A percentile compares a stretch with the other conserved stretches of the same genome.
Conservation (phyloP, 2,113 vertebrate species). For the Amia ocellicauda region DNA sequence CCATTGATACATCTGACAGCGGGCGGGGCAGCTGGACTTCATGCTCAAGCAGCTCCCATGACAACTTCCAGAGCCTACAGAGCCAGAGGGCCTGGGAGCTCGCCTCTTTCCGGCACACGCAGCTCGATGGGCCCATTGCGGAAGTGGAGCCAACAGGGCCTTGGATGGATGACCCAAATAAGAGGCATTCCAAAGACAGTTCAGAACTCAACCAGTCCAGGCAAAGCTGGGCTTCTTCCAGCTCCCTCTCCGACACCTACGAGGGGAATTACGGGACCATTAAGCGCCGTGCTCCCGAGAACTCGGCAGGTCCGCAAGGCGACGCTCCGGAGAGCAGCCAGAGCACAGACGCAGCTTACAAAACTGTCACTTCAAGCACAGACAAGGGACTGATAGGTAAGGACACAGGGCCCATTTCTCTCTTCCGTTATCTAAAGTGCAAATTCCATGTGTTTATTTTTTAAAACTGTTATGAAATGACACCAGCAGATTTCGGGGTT, state of each 20-base stretch:
- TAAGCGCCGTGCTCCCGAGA: constrained; percentile 73
- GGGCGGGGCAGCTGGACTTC: constrained; percentile 97
- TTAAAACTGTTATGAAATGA: constrained; percentile 30
- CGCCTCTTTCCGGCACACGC: constrained; percentile 70
- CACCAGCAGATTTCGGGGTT: constrained; percentile 35
- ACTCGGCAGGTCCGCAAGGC: constrained; percentile 43
- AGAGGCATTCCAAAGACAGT: constrained; percentile 60
- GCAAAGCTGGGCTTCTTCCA: constrained; percentile 86
- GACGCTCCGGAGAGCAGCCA: constrained; percentile 63
- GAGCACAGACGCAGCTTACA: constrained; percentile 75
- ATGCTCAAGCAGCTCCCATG: constrained; percentile 91
- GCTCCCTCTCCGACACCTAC: constrained; percentile 80
- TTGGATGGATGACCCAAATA: constrained; percentile 54
- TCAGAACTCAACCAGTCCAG: constrained; percentile 64
- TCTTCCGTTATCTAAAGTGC: constrained; percentile 19
- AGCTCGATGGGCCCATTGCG: constrained; percentile 72
- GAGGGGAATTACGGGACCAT: constrained; percentile 84
- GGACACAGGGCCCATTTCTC: constrained; percentile 19
- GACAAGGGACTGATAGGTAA: constrained; percentile 96
- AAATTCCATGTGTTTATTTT: constrained; percentile 7
- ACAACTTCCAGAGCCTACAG: constrained; percentile 88
- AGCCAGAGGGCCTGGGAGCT: constrained; percentile 73
- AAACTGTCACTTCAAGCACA: constrained; percentile 93
- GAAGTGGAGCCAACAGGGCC: constrained; percentile 68
- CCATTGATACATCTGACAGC: constrained; percentile 79